These are phyloP conservation scores for mouse (Mus musculus) DNA, from an alignment of 2,113 vertebrate genomes.

Conservation along the genomic window GRCm39 chr11:56395001-56395500, in stretches of 20 bases:
- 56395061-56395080: constrained; percentile 15
- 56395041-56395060: constrained; percentile 17
- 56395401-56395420: not conserved
- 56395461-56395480: not conserved
- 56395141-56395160: constrained; percentile 20
- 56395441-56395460: not conserved
- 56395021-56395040: not conserved
- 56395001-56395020: not conserved
- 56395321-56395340: not conserved
- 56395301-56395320: not conserved
- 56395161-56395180: not conserved
- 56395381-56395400: not conserved
- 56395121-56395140: not conserved
- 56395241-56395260: not conserved
- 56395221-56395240: not conserved
- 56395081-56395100: constrained; percentile 7
- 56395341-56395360: not conserved
- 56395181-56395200: not conserved
- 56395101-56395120: not conserved
- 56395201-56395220: not conserved
- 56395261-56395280: not conserved
- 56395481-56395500: not conserved
- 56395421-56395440: not conserved
- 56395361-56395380: not conserved
- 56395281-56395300: not conserved